phyloP scores from a whole-genome alignment of 2,797 vertebrate genomes.

The Bovichtus variegatus region DNA sequence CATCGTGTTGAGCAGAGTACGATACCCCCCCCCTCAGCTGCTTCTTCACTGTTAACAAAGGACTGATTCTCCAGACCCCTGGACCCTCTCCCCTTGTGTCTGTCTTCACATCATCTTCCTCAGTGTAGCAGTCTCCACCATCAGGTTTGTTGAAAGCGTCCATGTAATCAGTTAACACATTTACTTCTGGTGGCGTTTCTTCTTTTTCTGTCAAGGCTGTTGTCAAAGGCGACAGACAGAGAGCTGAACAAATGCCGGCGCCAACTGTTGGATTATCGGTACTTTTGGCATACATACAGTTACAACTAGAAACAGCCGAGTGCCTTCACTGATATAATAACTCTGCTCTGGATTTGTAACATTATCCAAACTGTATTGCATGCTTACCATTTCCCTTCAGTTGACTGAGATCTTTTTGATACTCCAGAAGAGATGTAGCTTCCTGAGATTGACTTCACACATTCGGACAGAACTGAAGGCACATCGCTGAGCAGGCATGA shows the following conservation, averaged over 20 bases:
- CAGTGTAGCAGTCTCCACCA: neutral
- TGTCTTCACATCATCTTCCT: neutral
- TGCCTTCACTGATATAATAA: neutral
- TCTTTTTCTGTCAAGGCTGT: neutral
- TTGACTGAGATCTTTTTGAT: constrained; percentile 23
- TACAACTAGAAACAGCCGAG: neutral
- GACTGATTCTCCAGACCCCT: constrained; percentile 1
- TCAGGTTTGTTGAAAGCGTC: constrained; percentile 31
- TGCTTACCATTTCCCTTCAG: constrained; percentile 24
- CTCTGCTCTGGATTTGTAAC: neutral
- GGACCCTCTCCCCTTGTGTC: neutral
- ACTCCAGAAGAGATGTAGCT: constrained; percentile 15
- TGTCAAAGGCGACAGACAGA: neutral
- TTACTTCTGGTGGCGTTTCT: constrained; percentile 10
- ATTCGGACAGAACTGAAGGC: constrained; percentile 31
- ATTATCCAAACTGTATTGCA: neutral
- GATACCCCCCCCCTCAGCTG: neutral
- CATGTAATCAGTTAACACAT: constrained; percentile 34
- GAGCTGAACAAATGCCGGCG: constrained; percentile 12
- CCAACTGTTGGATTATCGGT: constrained; percentile 20
- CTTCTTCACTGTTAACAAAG: neutral
- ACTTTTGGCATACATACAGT: neutral
- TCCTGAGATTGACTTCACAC: constrained; percentile 35
- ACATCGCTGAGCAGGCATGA: constrained; percentile 19
- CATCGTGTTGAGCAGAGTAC: neutral